Evolutionary conservation across 2,888 invertebrate genomes (phyloP), one percentile per base, ranked within the genome.

Genomic region (Bembecia ichneumoniformis): DNA sequence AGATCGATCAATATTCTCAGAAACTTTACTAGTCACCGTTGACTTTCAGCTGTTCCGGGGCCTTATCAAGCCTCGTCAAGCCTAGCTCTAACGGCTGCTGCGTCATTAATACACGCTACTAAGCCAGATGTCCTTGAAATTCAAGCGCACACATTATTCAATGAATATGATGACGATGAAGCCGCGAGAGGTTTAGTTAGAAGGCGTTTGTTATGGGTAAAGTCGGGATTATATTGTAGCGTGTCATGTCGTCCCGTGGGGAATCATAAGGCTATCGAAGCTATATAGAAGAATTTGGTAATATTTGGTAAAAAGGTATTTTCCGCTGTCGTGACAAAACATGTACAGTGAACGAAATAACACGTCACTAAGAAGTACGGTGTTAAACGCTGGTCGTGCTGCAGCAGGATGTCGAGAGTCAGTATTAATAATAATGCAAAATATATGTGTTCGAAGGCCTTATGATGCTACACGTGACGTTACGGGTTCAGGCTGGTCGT

Each of bases 1-100:
- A 77, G 68, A 80, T 77, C 77, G 83, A 83, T 84, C 83, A 74
- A 83, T 83, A 82, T 67, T 62, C 59, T 69, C 62, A 53, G 58
- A 62, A 71, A 64, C 46, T 65, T 67, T 72, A 71, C 74, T 71
- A 62, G 60, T 56, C 60, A 62, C 62, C 60, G 56, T 58, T 49
- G 59, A 57, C 55, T 65, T 64, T 62, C 64, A 65, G 66, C 68
- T 66, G 68, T 61, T 65, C 56, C 50, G 51, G 45, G 28, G 52
- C 53, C 53, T 49, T 43, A 2, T n/a, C 34, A 46, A n/a, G 14
- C 9, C 36, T 47, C 45, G 51, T n/a, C n/a, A n/a, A n/a, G n/a
- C n/a, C 49, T 47, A 44, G 45, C 34, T 51, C 49, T n/a, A n/a
- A n/a, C 47, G 44, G 46, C 46, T n/a, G 28, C 46, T 40, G 5